phyloP scores from a whole-genome alignment of 1,140 invertebrate genomes.

The Drosophila sechellia region DNA sequence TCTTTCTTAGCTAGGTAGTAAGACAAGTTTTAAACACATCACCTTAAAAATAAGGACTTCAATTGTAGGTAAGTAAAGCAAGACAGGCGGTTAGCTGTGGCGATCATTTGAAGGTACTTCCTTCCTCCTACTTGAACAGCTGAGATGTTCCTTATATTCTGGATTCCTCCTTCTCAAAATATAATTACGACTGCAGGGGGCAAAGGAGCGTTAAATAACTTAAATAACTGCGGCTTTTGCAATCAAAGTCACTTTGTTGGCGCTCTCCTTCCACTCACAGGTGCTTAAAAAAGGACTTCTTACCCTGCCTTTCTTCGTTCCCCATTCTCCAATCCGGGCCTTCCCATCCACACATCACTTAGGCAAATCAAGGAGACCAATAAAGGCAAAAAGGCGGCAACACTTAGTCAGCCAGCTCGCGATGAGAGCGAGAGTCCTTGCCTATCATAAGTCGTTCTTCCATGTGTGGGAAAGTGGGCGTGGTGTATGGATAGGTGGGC shows the following conservation, averaged over 20 bases:
- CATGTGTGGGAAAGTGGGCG: constrained; percentile 29
- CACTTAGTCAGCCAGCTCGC: constrained; percentile 45
- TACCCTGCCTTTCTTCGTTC: not conserved
- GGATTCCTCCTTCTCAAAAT: constrained; percentile 21
- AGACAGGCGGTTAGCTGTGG: no score
- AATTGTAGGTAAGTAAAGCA: no score
- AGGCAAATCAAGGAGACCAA: constrained; percentile 77
- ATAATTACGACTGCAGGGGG: constrained; percentile 63
- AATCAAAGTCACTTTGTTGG: constrained; percentile 65
- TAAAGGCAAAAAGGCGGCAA: constrained; percentile 64
- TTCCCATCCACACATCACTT: constrained; percentile 50
- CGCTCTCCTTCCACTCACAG: constrained; percentile 36
- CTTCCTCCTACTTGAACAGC: not conserved
- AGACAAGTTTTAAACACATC: no score
- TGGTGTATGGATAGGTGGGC: not conserved
- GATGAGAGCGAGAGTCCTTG: constrained; percentile 41
- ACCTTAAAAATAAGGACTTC: no score
- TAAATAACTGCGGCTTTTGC: constrained; percentile 65
- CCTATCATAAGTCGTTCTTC: constrained; percentile 47
- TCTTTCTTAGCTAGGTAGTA: no score
- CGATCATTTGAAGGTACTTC: not conserved
- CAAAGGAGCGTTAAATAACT: constrained; percentile 34
- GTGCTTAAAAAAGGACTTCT: constrained; percentile 9
- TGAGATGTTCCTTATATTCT: not conserved
- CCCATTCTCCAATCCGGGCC: not conserved